Conservation (phyloP, 2,113 vertebrate species). For the Hippocampus guttulatus region DNA sequence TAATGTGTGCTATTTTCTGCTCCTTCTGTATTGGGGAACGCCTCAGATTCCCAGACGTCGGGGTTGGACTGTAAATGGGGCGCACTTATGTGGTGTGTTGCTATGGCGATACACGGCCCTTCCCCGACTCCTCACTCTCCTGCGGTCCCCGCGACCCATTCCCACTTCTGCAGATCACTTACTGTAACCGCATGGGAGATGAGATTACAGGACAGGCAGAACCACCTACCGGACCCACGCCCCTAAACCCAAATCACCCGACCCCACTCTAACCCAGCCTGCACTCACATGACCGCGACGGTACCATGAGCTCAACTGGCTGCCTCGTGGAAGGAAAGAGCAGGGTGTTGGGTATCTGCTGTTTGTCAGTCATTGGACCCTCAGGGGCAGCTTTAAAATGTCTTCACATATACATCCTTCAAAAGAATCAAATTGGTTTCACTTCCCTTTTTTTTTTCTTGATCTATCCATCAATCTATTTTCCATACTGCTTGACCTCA, state of each 20-base stretch:
- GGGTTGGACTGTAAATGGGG: constrained; percentile 43
- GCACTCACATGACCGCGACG: constrained; percentile 24
- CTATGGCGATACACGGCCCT: constrained; percentile 29
- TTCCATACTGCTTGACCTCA: neutral
- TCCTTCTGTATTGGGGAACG: constrained; percentile 27
- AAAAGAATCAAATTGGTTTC: constrained; percentile 9
- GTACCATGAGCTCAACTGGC: constrained; percentile 60
- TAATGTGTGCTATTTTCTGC: neutral
- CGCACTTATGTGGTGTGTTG: constrained; percentile 26
- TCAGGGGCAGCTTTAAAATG: constrained; percentile 31
- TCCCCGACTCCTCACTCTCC: constrained; percentile 58
- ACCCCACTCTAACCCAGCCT: constrained; percentile 25
- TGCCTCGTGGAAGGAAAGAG: constrained; percentile 30
- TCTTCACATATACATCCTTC: constrained; percentile 8
- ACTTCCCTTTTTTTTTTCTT: neutral
- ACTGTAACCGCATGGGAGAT: constrained; percentile 62
- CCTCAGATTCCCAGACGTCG: constrained; percentile 43
- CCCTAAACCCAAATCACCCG: constrained; percentile 20
- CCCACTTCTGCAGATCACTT: constrained; percentile 52
- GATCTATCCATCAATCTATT: neutral
- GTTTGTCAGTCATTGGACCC: constrained; percentile 48
- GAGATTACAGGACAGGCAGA: constrained; percentile 55
- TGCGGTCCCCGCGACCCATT: constrained; percentile 44
- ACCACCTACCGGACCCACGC: constrained; percentile 16
- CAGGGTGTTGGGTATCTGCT: constrained; percentile 57